Evolutionary conservation across 2,797 vertebrate genomes (phyloP), one percentile per base, ranked within the genome.

Genomic region (Anguilla anguilla): DNA sequence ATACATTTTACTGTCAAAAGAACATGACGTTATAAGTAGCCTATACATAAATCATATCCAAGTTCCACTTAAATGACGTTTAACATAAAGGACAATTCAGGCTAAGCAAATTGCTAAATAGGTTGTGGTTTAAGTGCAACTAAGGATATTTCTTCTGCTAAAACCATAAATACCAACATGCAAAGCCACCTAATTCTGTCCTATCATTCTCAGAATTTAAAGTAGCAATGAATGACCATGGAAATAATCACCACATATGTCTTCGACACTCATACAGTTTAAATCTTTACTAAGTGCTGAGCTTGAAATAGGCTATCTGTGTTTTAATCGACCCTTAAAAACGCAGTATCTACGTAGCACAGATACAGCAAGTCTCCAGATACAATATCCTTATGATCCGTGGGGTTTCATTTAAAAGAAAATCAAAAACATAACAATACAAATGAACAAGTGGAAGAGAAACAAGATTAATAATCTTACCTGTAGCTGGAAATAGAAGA

Each of bases 401-500:
- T n/a, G 46, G 11, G 64, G 39, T 72, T 35, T 53, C 55, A 51
- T 25, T 35, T 43, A 84, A 89, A 79, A 84, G 57, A 83, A 82
- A 1, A 79, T 39, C 35, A 79, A 79, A 5, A 25, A n/a, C 46
- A 82, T 51, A 82, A 49, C 46, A 79, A 79, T 19, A 79, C 17
- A 72, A n/a, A 72, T 9, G n/a, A 3, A 39, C 72, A 77, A 9
- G 46, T 25, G 46, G 13, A 82, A 51, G 13, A 82, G 43, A 49
- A 82, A 51, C 7, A 46, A 22, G 17, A 87, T 46, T 46, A 83
- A 87, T 69, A 87, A 85, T 74, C 95, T 89, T 96, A 97, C 96
- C 96, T 97, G 96, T 77, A 97, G 93, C 93, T 96, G 96, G 94
- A 97, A 96, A 92, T 96, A 96, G 93, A 97, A 94, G 25, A 96